Evolutionary conservation across 1,140 invertebrate genomes (phyloP).

Genomic region (Bicyclus anynana): DNA sequence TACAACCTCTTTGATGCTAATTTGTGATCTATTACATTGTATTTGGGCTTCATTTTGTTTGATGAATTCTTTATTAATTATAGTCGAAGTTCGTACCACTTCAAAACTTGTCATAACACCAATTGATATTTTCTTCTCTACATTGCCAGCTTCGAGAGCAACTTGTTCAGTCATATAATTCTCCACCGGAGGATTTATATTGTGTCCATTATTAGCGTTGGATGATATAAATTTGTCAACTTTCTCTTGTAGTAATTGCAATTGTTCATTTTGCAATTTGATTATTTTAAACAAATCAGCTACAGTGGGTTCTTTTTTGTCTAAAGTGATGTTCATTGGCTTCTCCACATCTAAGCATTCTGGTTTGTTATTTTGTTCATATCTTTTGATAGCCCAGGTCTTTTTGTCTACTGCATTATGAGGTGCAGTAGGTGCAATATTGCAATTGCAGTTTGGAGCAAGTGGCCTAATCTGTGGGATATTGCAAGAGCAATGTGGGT

Average conservation of each 20-base stretch:
- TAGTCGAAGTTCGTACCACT: constrained; percentile 77
- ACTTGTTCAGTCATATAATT: constrained; percentile 47
- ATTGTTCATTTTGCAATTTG: constrained; percentile 78
- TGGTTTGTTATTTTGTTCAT: constrained; percentile 38
- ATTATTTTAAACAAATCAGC: constrained; percentile 78
- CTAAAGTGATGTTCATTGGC: constrained; percentile 42
- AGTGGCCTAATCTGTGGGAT: constrained; percentile 6
- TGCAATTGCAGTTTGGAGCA: constrained; percentile 22
- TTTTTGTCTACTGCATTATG: constrained; percentile 55
- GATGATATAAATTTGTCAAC: constrained; percentile 70
- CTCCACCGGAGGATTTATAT: constrained; percentile 33
- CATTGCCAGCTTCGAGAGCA: constrained; percentile 76
- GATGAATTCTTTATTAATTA: constrained; percentile 61
- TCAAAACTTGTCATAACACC: constrained; percentile 86
- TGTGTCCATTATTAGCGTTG: constrained; percentile 29
- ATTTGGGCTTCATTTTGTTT: constrained; percentile 57
- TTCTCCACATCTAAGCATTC: constrained; percentile 45
- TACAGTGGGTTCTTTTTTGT: constrained; percentile 71
- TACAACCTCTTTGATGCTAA: constrained; percentile 58
- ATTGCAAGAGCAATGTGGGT: constrained; percentile 20
- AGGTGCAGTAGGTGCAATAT: constrained; percentile 1
- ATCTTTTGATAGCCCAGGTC: constrained; percentile 54
- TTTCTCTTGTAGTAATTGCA: constrained; percentile 76
- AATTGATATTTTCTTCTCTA: constrained; percentile 82
- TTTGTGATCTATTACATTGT: constrained; percentile 61